Evolutionary conservation across 2,797 vertebrate genomes (phyloP).

Genomic region (Fratercula arctica): DNA sequence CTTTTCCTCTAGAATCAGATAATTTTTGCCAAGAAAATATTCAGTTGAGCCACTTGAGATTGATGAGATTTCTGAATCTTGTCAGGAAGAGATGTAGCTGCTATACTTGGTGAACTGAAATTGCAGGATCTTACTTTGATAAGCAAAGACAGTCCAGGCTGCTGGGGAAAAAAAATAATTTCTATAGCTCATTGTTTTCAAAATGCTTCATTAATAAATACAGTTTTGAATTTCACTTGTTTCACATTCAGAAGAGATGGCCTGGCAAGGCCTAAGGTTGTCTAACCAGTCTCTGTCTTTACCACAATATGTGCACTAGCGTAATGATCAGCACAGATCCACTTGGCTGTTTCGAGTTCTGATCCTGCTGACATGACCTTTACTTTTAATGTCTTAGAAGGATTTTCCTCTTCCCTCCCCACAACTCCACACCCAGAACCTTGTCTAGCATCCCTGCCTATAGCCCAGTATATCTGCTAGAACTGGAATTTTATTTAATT

Average conservation of each 20-base stretch:
- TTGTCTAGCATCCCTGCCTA: neutral
- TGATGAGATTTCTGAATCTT: slow-evolving; percentile 39
- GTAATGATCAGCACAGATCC: neutral
- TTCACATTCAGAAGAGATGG: neutral
- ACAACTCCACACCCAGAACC: neutral
- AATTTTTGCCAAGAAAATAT: neutral
- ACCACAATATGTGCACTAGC: neutral
- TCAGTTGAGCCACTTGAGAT: slow-evolving; percentile 23
- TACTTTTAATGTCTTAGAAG: neutral
- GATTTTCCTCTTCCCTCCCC: neutral
- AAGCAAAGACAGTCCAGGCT: neutral
- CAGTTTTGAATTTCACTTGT: neutral
- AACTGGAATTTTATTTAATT: neutral
- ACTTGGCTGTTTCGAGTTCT: neutral
- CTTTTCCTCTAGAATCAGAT: neutral
- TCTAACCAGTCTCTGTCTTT: neutral
- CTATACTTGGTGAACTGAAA: neutral
- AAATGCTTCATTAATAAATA: neutral
- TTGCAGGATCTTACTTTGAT: neutral
- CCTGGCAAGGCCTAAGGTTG: neutral
- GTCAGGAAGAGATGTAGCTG: neutral
- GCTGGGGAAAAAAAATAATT: neutral
- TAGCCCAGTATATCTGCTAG: neutral
- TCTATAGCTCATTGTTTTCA: neutral
- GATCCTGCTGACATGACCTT: neutral